Conservation (phyloP, 1,140 invertebrate genomes). For the Pseudomyrmex flavicornis region DNA sequence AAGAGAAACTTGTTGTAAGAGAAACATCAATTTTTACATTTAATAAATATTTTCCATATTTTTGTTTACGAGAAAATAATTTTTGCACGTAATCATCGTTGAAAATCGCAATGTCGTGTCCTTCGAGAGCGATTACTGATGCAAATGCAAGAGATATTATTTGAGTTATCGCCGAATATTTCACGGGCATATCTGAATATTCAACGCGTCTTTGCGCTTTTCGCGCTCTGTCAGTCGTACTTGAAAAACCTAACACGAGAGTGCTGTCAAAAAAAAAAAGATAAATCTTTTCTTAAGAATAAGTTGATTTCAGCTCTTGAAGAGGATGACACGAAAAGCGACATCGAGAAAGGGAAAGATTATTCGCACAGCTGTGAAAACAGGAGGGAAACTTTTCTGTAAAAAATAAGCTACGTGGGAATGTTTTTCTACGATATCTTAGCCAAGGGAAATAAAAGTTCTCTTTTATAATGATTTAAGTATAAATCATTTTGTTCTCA, state of each 20-base stretch:
- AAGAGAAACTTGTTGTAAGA: too few species aligned
- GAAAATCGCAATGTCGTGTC: too few species aligned
- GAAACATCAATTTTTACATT: too few species aligned
- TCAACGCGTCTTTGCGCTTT: background rate
- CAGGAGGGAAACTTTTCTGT: background rate
- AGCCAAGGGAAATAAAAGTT: background rate
- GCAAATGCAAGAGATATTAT: constrained; percentile 7
- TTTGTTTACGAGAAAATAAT: too few species aligned
- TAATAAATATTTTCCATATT: too few species aligned
- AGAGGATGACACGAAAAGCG: constrained; percentile 6
- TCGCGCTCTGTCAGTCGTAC: background rate
- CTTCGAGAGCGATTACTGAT: too few species aligned
- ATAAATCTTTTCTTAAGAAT: background rate
- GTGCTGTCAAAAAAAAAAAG: background rate
- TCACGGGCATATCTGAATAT: background rate
- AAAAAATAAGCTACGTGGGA: too few species aligned
- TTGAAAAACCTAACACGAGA: background rate
- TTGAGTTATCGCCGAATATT: background rate
- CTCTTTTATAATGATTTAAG: background rate
- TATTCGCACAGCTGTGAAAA: background rate
- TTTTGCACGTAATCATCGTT: too few species aligned
- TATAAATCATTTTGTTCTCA: background rate
- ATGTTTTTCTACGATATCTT: constrained; percentile 19
- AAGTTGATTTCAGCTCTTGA: background rate
- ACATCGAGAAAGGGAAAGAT: background rate